phyloP scores from a whole-genome alignment of 2,113 vertebrate species.

The Stegostoma tigrinum region DNA sequence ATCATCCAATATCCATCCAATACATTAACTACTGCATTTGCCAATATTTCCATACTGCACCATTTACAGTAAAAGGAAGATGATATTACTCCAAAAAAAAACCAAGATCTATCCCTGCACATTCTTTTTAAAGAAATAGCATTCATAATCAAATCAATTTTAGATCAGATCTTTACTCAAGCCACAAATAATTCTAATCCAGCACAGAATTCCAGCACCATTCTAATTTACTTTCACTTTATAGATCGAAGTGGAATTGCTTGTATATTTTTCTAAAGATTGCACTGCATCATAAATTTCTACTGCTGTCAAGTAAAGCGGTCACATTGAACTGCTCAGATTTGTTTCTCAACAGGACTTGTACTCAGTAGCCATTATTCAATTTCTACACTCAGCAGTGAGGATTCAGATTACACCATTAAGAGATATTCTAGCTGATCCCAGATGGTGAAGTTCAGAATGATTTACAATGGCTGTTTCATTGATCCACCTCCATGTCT shows the following conservation, averaged over 20 bases:
- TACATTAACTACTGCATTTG: background rate
- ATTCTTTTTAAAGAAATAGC: background rate
- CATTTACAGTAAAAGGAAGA: background rate
- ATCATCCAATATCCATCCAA: background rate
- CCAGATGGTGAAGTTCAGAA: background rate
- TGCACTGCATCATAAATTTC: background rate
- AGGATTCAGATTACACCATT: constrained; percentile 4
- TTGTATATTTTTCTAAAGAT: background rate
- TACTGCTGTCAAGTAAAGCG: background rate
- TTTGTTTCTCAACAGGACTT: background rate
- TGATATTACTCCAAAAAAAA: background rate
- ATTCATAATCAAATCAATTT: background rate
- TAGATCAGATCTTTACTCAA: background rate
- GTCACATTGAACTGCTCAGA: background rate
- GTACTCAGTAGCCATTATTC: background rate
- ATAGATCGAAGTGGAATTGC: background rate
- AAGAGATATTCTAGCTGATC: background rate
- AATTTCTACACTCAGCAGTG: background rate
- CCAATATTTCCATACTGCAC: background rate
- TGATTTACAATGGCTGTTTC: background rate
- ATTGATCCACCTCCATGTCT: constrained; percentile 1
- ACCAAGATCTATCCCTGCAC: background rate
- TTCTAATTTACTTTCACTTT: constrained; percentile 5
- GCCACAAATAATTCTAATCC: background rate
- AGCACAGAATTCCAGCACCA: background rate